Percentiles rank a stretch among this genome's conserved stretches.
phyloP scores from a whole-genome alignment of 1,140 invertebrate genomes.

The Hyles euphorbiae region DNA sequence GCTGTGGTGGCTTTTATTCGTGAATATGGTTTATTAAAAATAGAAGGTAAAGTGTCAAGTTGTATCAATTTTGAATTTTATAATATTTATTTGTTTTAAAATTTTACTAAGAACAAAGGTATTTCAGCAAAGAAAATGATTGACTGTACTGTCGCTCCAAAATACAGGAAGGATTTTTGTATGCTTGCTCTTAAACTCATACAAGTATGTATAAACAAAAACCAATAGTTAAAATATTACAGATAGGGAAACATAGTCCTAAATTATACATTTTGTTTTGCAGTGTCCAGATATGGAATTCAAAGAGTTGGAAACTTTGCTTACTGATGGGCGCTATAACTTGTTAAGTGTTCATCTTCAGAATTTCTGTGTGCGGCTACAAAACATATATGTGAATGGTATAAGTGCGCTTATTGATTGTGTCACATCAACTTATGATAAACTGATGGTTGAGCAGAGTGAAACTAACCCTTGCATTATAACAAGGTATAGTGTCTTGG shows the following conservation, averaged over 20 bases:
- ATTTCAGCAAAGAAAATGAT: conserved; percentile 62
- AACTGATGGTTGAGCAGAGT: conserved; percentile 64
- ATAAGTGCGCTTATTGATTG: conserved; percentile 69
- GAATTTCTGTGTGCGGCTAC: conserved; percentile 69
- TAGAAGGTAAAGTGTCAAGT: conserved; percentile 42
- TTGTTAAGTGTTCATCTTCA: conserved; percentile 67
- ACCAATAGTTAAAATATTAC: no score
- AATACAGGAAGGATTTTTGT: conserved; percentile 73
- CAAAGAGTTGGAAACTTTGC: conserved; percentile 63
- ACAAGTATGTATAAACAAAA: conserved; percentile 41
- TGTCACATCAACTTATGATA: conserved; percentile 66
- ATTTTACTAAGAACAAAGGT: background rate
- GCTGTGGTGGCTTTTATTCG: conserved; percentile 72
- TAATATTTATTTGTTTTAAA: conserved; percentile 8
- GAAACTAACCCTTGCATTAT: conserved; percentile 60
- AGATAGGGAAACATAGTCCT: no score
- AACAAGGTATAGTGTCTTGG: conserved; percentile 69
- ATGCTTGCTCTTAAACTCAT: conserved; percentile 70
- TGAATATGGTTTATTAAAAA: conserved; percentile 67
- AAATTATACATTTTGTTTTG: background rate
- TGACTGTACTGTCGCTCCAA: conserved; percentile 61
- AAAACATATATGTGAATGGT: conserved; percentile 71
- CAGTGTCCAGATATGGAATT: conserved; percentile 74
- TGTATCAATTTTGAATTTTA: background rate
- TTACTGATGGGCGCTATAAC: conserved; percentile 70